phyloP scores from a whole-genome alignment of 1,140 invertebrate species.

The Drosophila tani region DNA sequence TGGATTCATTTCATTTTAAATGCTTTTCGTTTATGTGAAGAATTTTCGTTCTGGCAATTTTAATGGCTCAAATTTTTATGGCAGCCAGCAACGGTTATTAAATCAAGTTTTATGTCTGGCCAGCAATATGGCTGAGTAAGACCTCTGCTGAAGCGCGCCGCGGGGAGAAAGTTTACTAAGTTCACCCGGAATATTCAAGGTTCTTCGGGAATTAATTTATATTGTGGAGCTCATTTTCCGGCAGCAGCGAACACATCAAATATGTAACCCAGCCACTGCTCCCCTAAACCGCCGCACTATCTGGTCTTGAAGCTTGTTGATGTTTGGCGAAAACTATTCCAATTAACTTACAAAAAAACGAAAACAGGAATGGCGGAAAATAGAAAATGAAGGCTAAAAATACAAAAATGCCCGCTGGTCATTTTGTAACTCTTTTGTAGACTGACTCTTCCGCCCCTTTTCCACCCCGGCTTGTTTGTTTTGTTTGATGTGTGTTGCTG shows the following conservation, averaged over 20 bases:
- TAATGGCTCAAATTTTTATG: slow-evolving; percentile 73
- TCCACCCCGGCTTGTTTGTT: slow-evolving; percentile 33
- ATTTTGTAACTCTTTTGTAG: slow-evolving; percentile 58
- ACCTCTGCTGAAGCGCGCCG: no score
- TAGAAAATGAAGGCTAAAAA: slow-evolving; percentile 48
- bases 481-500: slow-evolving; percentile 49
- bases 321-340: slow-evolving; percentile 76
- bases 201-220: slow-evolving; percentile 44
- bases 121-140: slow-evolving; percentile 40
- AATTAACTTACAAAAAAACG: slow-evolving; percentile 67
- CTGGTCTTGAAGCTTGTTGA: slow-evolving; percentile 56
- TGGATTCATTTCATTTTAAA: slow-evolving; percentile 68
- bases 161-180: slow-evolving; percentile 26
- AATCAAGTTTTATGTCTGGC: slow-evolving; percentile 74
- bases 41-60: slow-evolving; percentile 51
- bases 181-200: slow-evolving; percentile 34
- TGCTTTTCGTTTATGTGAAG: slow-evolving; percentile 60
- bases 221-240: slow-evolving; percentile 12
- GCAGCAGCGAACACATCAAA: slow-evolving; percentile 31
- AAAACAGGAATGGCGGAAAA: slow-evolving; percentile 30
- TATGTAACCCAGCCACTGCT: slow-evolving; percentile 6
- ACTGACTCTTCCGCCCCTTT: slow-evolving; percentile 10
- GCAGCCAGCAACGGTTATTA: slow-evolving; percentile 69
- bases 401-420: slow-evolving; percentile 60
- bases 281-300: slow-evolving; percentile 7